Conservation (phyloP, 2,888 invertebrate species). For the Amblyteles armatorius region DNA sequence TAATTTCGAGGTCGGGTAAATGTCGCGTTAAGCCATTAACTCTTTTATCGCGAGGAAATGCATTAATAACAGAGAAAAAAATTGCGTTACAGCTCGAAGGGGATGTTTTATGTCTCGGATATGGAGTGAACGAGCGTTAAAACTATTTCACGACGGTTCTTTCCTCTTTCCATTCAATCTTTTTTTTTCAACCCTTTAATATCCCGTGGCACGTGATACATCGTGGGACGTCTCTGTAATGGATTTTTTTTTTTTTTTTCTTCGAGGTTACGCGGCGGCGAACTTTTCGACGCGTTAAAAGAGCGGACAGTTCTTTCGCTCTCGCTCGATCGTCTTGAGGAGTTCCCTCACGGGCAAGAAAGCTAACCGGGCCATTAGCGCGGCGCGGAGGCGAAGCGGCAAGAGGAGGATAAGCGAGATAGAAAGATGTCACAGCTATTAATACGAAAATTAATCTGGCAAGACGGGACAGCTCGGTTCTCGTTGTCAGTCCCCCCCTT, state of each 20-base stretch:
- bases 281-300: conserved; percentile 41
- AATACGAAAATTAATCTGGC: conserved; percentile 73
- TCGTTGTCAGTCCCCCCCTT: conserved; percentile 20
- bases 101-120: not conserved
- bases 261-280: not conserved
- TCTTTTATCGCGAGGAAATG: not conserved
- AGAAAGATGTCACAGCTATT: conserved; percentile 66
- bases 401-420: conserved; percentile 28
- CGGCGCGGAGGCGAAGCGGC: conserved; percentile 56
- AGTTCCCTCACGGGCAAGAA: conserved; percentile 38
- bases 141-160: conserved; percentile 6
- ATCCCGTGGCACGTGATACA: conserved; percentile 48
- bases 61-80: not conserved
- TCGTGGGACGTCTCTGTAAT: conserved; percentile 41
- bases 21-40: not conserved
- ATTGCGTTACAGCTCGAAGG: not conserved
- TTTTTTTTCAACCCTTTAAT: conserved; percentile 24
- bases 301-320: conserved; percentile 10
- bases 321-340: not conserved
- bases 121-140: not conserved
- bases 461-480: conserved; percentile 50
- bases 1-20: conserved; percentile 3
- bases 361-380: conserved; percentile 66
- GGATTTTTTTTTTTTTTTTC: conserved; percentile 30
- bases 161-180: not conserved